These are phyloP conservation scores for Drosophila borealis DNA, from an alignment of 2,888 invertebrate genomes.

Conservation along the genomic window DNA sequence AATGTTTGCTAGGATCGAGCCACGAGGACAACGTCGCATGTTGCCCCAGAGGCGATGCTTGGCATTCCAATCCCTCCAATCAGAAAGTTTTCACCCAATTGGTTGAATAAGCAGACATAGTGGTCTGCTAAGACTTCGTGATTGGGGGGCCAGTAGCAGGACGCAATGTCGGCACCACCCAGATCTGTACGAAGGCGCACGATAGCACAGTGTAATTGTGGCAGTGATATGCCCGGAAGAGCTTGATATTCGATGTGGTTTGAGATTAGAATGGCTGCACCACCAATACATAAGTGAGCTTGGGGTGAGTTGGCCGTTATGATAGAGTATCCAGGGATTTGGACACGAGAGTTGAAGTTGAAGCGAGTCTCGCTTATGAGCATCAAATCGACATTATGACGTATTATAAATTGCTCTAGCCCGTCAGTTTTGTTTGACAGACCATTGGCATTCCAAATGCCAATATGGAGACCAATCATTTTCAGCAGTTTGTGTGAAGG, in stretches of 20 bases:
- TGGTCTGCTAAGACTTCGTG: no score
- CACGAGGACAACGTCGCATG: no score
- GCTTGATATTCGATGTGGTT: background rate
- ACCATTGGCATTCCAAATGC: background rate
- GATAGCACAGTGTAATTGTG: background rate
- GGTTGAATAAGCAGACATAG: no score
- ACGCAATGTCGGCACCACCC: no score
- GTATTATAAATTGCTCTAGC: background rate
- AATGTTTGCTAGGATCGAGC: no score
- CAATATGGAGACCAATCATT: background rate
- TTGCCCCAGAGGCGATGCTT: no score
- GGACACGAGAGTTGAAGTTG: background rate
- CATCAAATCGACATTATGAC: background rate
- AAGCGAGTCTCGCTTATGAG: background rate
- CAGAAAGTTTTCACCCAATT: no score
- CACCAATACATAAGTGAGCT: background rate
- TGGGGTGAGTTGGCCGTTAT: background rate
- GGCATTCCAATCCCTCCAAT: no score
- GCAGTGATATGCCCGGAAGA: background rate
- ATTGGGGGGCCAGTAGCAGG: no score
- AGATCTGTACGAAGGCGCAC: no score
- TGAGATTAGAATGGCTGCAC: background rate
- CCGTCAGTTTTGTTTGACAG: background rate
- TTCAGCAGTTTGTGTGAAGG: no score
- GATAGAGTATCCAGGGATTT: background rate